A percentile compares a stretch with the other conserved stretches of the same genome.
Evolutionary conservation across 2,888 invertebrate species (phyloP).

Genomic region (Shargacucullia verbasci): DNA sequence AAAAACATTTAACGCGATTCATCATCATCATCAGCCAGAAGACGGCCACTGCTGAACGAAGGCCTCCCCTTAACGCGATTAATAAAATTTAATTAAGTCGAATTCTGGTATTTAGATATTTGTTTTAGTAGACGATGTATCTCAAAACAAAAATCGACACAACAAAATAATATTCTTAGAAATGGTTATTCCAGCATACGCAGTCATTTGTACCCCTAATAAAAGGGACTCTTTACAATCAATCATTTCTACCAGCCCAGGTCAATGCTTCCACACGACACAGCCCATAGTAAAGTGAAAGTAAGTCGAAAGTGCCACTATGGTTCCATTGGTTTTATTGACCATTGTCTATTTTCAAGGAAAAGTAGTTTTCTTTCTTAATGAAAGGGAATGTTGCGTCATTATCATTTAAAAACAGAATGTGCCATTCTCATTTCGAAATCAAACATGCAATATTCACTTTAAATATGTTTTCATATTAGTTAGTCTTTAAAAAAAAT

Average conservation of each 20-base stretch:
- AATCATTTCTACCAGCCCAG: constrained; percentile 42
- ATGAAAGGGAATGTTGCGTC: constrained; percentile 6
- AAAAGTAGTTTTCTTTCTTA: constrained; percentile 43
- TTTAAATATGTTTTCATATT: too few relatives aligned
- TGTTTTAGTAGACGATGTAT: too few relatives aligned
- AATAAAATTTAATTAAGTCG: too few relatives aligned
- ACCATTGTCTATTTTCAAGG: constrained; percentile 47
- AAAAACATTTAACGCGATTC: too few relatives aligned
- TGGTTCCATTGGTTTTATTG: constrained; percentile 55
- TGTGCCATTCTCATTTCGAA: too few relatives aligned
- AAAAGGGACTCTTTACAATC: constrained; percentile 29
- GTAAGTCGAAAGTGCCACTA: constrained; percentile 76
- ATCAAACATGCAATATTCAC: too few relatives aligned
- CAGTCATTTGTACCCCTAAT: constrained; percentile 16
- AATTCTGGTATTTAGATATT: too few relatives aligned
- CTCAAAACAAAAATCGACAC: background rate
- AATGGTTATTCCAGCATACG: background rate
- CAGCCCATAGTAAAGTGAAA: constrained; percentile 78
- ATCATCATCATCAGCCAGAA: too few relatives aligned
- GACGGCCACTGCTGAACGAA: too few relatives aligned
- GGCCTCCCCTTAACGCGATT: too few relatives aligned
- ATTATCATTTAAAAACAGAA: background rate
- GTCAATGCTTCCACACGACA: constrained; percentile 73
- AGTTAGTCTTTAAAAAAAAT: too few relatives aligned
- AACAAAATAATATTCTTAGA: background rate